Evolutionary conservation across 2,113 vertebrate genomes (phyloP).

Genomic region (Taurulus bubalis): DNA sequence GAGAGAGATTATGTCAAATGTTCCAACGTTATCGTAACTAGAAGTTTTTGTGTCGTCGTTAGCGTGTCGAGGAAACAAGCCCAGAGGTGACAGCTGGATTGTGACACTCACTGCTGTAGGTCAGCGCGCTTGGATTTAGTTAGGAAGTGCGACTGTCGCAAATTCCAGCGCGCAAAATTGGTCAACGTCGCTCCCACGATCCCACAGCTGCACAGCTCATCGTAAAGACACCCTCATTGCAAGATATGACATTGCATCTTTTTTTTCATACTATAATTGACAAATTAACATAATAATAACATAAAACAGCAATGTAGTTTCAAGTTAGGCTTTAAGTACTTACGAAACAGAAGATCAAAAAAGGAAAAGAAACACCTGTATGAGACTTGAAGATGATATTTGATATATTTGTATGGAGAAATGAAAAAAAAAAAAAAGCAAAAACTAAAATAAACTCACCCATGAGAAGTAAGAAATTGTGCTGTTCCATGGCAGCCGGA

Average conservation of each 20-base stretch:
- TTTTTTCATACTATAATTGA: neutral
- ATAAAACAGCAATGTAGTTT: neutral
- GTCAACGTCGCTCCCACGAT: neutral
- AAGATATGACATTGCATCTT: neutral
- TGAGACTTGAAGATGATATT: too few species aligned
- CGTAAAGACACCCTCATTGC: neutral
- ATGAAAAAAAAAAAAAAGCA: too few species aligned
- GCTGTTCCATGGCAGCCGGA: too few species aligned
- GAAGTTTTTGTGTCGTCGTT: conserved; percentile 4
- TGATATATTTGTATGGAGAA: too few species aligned
- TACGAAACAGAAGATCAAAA: neutral
- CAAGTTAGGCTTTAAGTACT: neutral
- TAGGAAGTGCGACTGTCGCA: neutral
- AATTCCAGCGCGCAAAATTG: neutral
- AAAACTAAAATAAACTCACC: too few species aligned
- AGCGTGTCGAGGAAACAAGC: neutral
- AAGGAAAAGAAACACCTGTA: neutral
- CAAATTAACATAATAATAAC: too few species aligned
- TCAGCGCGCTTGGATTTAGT: neutral
- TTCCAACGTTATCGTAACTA: conserved; percentile 11
- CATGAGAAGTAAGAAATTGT: too few species aligned
- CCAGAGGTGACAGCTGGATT: neutral
- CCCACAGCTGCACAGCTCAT: neutral
- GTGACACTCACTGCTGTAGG: neutral
- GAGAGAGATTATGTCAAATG: conserved; percentile 37